Conservation (phyloP, 2,888 invertebrate genomes). For the Caenorhabditis sinica region DNA sequence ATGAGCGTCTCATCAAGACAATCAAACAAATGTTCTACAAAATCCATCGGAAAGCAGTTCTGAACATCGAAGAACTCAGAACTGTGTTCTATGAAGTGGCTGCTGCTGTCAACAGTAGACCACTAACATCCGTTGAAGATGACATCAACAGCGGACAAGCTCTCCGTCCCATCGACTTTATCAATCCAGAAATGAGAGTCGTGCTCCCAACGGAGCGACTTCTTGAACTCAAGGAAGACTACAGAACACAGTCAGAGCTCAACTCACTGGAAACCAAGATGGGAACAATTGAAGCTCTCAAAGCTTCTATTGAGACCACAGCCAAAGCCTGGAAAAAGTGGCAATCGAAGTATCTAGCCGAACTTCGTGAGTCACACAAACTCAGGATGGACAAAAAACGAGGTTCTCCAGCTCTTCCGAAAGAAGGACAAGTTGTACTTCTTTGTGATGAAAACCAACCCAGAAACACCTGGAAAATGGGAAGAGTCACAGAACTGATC, state of each 20-base stretch:
- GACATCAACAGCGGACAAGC: constrained; percentile 68
- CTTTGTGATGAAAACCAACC: not conserved
- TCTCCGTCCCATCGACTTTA: constrained; percentile 66
- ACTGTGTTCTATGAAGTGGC: constrained; percentile 82
- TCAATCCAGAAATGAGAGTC: not conserved
- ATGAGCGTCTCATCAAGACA: constrained; percentile 84
- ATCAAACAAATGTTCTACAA: constrained; percentile 83
- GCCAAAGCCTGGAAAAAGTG: not conserved
- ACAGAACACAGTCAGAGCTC: not conserved
- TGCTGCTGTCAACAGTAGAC: constrained; percentile 82
- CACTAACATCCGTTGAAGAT: constrained; percentile 81
- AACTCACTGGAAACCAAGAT: not conserved
- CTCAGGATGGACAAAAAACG: constrained; percentile 3
- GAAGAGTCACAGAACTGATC: not conserved
- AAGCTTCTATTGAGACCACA: not conserved
- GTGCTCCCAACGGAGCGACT: not conserved
- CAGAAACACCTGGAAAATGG: constrained; percentile 1
- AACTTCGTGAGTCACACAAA: not conserved
- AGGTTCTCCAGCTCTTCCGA: not conserved
- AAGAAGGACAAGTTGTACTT: not conserved
- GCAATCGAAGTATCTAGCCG: not conserved
- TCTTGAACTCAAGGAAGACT: not conserved
- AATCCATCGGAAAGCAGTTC: constrained; percentile 84
- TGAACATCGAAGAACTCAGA: constrained; percentile 82
- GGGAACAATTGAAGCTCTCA: not conserved